Base-by-base conservation (phyloP, 1,140 invertebrate genomes). In the Saccostrea glomerata region DNA sequence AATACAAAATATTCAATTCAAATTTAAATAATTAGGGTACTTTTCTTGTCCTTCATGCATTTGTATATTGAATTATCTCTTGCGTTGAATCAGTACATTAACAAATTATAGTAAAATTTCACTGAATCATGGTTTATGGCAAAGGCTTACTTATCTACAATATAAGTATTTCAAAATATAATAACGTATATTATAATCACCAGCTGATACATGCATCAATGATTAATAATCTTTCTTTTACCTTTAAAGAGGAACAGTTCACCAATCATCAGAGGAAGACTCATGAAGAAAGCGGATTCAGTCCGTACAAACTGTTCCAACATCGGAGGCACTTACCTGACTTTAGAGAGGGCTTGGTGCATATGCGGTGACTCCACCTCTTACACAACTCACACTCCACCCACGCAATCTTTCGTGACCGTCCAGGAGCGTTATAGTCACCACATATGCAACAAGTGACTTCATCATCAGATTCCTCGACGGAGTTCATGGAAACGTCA, bases 361-460 rank as follows among this genome's bases (percentile, higher is more conserved):
- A 82, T 82, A 30, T 23, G 73, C 36, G 36, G 36, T 82, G 73
- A 30, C 23, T 40, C 73, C 73, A 82, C 23, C 36, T 82, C 73
- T 40, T 30, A 82, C 73, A 36, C 23, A 82, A 13, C 25, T 82
- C 73, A 82, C 73, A 82, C n/a, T 82, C 23, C 17, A 82, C 23
- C 73, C 73, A 36, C 7, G 13, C 36, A 36, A 82, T 82, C 23
- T 82, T 82, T 25, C 36, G 73, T n/a, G 73, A 40, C 23, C 13
- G 17, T 30, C 36, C 36, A 30, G 73, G 73, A 30, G 73, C 7
- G 9, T 82, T 40, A 25, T 30, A 40, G 15, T 82, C 73, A 82
- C 11, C 36, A 82, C 73, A 82, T 25, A 82, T 23, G 73, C 73
- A 82, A 40, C 73, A 82, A 40, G 25, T 82, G 73, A 40, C 23